Evolutionary conservation across 2,797 vertebrate species (phyloP).

Genomic region (Synaphobranchus kaupii): DNA sequence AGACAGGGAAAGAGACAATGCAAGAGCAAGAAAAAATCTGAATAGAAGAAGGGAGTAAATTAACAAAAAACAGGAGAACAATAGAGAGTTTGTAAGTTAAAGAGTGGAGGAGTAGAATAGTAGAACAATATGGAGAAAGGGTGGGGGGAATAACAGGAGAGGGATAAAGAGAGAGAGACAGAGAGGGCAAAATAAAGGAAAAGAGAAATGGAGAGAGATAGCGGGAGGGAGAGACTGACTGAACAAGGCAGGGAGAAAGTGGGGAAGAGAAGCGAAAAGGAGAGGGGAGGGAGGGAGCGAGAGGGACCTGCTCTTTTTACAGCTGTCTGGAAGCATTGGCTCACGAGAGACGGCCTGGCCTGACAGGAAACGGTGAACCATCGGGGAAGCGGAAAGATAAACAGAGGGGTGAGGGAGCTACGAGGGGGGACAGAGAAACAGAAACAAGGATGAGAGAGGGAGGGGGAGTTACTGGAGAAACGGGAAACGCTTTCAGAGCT

Average conservation of each 20-base stretch:
- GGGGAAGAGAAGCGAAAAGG: background rate
- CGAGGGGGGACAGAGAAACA: background rate
- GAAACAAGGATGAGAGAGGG: background rate
- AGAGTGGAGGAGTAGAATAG: background rate
- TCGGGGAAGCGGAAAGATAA: constrained; percentile 6
- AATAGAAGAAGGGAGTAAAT: background rate
- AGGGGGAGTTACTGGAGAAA: background rate
- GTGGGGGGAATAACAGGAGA: background rate
- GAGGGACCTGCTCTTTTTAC: constrained; percentile 3
- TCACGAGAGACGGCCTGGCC: background rate
- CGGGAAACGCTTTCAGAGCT: background rate
- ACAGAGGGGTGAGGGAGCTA: background rate
- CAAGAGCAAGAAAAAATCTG: background rate
- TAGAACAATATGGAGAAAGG: background rate
- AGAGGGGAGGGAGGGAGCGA: background rate
- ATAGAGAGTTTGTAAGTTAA: background rate
- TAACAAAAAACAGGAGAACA: background rate
- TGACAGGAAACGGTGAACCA: background rate
- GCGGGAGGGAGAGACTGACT: background rate
- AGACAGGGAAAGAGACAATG: background rate
- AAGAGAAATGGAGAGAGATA: background rate
- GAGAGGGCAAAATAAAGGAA: background rate
- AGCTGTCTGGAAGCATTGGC: constrained; percentile 7
- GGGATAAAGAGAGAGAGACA: background rate
- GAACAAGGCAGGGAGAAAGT: background rate